phyloP scores from a whole-genome alignment of 2,113 vertebrate genomes.

The Trogon surrucura region DNA sequence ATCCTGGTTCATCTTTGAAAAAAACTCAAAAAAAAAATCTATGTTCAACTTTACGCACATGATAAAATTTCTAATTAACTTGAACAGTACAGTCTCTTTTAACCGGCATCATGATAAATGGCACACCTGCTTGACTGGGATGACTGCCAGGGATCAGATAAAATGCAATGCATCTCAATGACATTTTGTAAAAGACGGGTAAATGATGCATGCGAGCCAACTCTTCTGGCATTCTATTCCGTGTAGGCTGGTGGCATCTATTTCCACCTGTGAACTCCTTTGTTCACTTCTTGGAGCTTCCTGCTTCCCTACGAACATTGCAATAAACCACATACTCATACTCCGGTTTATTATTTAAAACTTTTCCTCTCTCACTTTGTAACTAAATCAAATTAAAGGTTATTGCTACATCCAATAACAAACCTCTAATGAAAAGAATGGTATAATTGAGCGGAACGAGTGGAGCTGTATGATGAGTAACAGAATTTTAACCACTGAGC shows the following conservation, averaged over 20 bases:
- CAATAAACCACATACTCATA: neutral
- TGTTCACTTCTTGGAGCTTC: neutral
- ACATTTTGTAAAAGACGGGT: conserved; percentile 6
- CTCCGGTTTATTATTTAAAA: neutral
- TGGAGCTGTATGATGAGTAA: accelerated
- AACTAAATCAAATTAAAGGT: neutral
- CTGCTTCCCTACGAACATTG: accelerated
- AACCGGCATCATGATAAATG: conserved; percentile 16
- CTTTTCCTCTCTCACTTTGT: neutral
- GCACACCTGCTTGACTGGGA: conserved; percentile 64
- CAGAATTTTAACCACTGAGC: neutral
- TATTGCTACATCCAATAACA: neutral
- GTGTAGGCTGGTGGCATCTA: neutral
- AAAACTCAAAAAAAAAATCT: neutral
- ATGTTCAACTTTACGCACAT: neutral
- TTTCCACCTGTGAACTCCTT: neutral
- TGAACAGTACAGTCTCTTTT: neutral
- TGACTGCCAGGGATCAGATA: conserved; percentile 51
- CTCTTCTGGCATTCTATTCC: neutral
- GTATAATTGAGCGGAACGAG: neutral
- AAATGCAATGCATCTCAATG: conserved; percentile 45
- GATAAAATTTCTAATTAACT: conserved; percentile 34
- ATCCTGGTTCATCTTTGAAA: neutral
- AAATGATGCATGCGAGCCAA: conserved; percentile 15
- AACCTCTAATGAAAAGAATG: neutral